Conservation (phyloP, 1,140 invertebrate species). For the Diachasmimorpha longicaudata region DNA sequence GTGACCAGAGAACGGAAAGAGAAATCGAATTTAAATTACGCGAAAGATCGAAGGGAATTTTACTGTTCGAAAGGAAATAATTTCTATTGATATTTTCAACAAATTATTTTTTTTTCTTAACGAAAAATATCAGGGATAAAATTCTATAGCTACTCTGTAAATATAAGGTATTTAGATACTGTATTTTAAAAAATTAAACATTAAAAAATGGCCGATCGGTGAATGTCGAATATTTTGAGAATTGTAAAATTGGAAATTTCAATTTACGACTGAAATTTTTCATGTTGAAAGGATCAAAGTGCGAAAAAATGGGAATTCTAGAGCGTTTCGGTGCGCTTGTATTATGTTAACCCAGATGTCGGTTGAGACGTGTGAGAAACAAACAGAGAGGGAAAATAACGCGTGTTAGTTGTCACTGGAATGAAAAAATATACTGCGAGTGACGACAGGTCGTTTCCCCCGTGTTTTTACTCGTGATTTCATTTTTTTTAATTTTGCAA, state of each 20-base stretch:
- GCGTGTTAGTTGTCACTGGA: background rate
- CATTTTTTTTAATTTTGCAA: background rate
- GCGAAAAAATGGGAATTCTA: background rate
- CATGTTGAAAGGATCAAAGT: background rate
- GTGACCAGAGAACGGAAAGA: too few relatives aligned
- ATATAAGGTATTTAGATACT: too few relatives aligned
- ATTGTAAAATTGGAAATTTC: background rate
- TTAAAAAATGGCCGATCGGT: too few relatives aligned
- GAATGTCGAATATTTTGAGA: background rate
- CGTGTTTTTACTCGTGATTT: background rate
- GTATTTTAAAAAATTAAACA: too few relatives aligned
- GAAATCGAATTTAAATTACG: too few relatives aligned
- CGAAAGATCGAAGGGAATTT: too few relatives aligned
- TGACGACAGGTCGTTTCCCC: background rate
- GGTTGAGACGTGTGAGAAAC: background rate
- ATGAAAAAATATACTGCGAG: background rate
- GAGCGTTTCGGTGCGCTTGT: background rate
- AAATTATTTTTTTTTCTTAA: too few relatives aligned
- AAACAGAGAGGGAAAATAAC: background rate
- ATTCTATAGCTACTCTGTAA: too few relatives aligned
- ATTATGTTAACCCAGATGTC: slow-evolving; percentile 9
- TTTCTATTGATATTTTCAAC: too few relatives aligned
- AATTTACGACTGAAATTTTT: background rate
- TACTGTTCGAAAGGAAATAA: too few relatives aligned
- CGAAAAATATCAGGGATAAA: too few relatives aligned